Base-by-base conservation (phyloP, 2,888 invertebrate genomes). In the Eledona agricola region DNA sequence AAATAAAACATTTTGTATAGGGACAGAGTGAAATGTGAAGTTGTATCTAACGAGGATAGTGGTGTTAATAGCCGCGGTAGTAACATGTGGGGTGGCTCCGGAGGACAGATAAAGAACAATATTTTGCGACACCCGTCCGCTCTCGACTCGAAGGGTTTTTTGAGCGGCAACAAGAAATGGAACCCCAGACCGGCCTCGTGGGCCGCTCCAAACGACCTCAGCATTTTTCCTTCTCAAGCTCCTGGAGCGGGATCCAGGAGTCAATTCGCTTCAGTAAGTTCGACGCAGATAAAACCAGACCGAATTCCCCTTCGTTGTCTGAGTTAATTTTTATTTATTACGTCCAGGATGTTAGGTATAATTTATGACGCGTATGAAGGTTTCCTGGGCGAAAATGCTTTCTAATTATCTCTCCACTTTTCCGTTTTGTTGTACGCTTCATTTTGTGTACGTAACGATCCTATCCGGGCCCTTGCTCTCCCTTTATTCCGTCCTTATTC, bases 171-270 rank as follows among this genome's bases (percentile, higher is more conserved):
- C 46, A 67, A 65, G 43, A 68, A 71, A 45, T 72, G 72, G 72
- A 69, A 62, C 40, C 55, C 58, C 16, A 57, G 73, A 45, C 73
- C 73, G 5, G 72, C 72, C 1, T 73, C 72, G 3, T 73, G 72
- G 72, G 72, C 72, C 9, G 70, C 70, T n/a, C 69, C 70, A 3
- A 60, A 56, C 31, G 60, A 64, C 38, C 55, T 66, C 26, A 60
- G 42, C 45, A 51, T 63, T 58, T 62, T 38, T 52, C 61, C 17
- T 13, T 19, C 13, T 11, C 35, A 40, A 38, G 15, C 28, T 16
- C 26, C 25, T 16, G 34, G 34, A 15, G 16, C 23, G 5, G 29
- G 25, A 16, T n/a, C 42, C 23, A 52, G 51, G n/a, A 55, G 52
- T 23, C 51, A 56, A 10, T 61, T 64, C 31, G 57, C 61, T 11